phyloP scores from a whole-genome alignment of 2,113 vertebrate genomes.

The Mesitornis unicolor region DNA sequence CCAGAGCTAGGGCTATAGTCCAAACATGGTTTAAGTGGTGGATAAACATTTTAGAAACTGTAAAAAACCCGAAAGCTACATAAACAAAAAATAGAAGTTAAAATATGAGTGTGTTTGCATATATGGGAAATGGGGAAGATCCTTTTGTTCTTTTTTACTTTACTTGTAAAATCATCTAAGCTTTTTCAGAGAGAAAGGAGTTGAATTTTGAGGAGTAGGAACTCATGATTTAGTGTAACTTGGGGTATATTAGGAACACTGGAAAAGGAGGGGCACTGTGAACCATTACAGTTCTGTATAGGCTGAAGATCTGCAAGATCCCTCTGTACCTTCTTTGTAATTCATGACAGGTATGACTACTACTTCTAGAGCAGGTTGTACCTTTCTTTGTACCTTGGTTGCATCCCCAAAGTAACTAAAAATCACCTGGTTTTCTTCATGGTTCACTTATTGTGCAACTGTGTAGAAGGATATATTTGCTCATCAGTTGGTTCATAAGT shows the following conservation, averaged over 20 bases:
- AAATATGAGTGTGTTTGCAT: neutral
- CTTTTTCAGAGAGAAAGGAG: neutral
- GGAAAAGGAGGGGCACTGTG: neutral
- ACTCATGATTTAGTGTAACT: neutral
- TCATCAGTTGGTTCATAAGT: neutral
- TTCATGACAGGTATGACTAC: neutral
- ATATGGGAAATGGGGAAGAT: neutral
- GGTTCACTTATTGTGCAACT: neutral
- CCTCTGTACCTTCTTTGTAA: neutral
- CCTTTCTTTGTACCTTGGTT: neutral
- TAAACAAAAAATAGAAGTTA: neutral
- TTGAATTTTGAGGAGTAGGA: neutral
- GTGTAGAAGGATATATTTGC: neutral
- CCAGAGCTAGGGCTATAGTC: neutral
- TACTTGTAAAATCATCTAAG: rapidly evolving
- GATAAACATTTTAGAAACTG: neutral
- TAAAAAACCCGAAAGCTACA: neutral
- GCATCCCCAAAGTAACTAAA: neutral
- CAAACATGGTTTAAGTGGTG: neutral
- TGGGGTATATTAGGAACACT: rapidly evolving
- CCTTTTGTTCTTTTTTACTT: neutral
- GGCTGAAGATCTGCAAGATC: neutral
- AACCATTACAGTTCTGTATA: neutral
- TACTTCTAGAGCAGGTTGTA: neutral
- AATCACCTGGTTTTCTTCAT: neutral